Percentiles rank a stretch among this genome's conserved stretches.
These are phyloP conservation scores for Ylistrum balloti DNA, from an alignment of 1,140 invertebrate species.

Conservation along the genomic window DNA sequence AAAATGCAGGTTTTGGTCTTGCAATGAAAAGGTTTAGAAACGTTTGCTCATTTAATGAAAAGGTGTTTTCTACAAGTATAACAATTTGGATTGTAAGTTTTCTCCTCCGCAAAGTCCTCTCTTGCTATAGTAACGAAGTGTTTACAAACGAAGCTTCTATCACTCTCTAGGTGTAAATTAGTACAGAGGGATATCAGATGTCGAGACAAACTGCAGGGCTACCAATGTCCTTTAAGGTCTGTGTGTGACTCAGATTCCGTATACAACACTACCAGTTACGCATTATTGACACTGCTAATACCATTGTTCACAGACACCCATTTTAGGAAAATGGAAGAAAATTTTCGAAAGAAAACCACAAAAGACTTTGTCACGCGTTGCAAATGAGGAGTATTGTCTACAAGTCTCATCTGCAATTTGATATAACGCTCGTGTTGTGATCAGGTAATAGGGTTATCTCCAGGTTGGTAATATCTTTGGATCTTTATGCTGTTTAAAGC, in stretches of 20 bases:
- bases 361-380: conserved; percentile 14
- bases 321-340: conserved; percentile 35
- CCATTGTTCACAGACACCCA: neutral
- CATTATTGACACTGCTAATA: neutral
- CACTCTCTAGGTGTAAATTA: neutral
- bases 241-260: neutral
- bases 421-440: neutral
- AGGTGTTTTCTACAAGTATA: neutral
- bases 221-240: neutral
- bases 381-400: neutral
- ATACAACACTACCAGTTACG: conserved; percentile 6
- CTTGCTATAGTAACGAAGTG: neutral
- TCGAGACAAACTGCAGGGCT: neutral
- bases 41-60: neutral
- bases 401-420: neutral
- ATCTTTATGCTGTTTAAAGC: neutral
- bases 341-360: neutral
- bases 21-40: too few species aligned
- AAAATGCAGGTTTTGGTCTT: too few species aligned
- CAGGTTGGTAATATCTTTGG: neutral
- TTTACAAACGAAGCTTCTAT: neutral
- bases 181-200: neutral
- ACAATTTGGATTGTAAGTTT: neutral
- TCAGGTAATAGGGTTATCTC: neutral
- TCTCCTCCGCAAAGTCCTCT: neutral